A percentile compares a stretch with the other conserved stretches of the same genome.
These are phyloP conservation scores for Hippasteria phrygiana DNA, from an alignment of 53 echinoderm and acorn worm genomes.

Conservation along the genomic window DNA sequence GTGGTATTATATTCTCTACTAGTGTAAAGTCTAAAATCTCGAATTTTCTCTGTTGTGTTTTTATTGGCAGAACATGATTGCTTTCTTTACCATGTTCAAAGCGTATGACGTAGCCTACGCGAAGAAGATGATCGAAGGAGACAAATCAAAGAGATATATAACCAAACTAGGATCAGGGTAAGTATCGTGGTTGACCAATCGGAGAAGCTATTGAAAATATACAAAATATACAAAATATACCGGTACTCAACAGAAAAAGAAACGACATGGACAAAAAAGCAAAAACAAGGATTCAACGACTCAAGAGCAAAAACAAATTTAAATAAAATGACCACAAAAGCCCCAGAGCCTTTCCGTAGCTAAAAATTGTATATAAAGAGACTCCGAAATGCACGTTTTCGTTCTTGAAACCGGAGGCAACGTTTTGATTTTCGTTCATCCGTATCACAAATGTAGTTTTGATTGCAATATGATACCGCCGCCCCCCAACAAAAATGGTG, in stretches of 20 bases:
- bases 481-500: background rate
- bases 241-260: background rate
- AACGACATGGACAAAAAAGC: too few species aligned
- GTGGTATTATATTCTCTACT: too few species aligned
- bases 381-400: too few species aligned
- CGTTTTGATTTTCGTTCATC: too few species aligned
- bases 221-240: background rate
- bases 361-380: too few species aligned
- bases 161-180: background rate
- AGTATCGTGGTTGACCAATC: background rate
- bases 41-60: background rate
- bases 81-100: constrained; percentile 80
- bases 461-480: too few species aligned
- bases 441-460: too few species aligned
- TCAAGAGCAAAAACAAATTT: too few species aligned
- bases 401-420: too few species aligned
- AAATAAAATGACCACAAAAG: too few species aligned
- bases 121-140: constrained; percentile 64
- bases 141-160: constrained; percentile 2
- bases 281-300: background rate
- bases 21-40: background rate
- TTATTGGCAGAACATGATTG: constrained; percentile 60
- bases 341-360: too few species aligned
- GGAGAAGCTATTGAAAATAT: background rate
- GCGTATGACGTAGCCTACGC: constrained; percentile 81